Base-by-base conservation (phyloP, 2,113 vertebrate species). In the Bos indicus region DNA sequence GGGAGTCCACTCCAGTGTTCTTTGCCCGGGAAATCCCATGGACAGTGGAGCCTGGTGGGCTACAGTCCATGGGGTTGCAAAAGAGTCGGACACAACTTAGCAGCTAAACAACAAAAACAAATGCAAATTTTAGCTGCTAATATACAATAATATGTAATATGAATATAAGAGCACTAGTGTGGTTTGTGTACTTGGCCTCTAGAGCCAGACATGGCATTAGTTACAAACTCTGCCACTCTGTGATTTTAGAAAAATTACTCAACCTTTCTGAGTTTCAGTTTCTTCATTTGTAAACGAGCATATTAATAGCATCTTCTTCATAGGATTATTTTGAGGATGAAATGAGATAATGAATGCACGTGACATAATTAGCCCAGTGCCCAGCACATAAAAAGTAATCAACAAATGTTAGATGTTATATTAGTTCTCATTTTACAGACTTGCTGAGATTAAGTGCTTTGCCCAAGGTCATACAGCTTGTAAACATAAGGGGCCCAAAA, bases 321-420 rank as follows among this genome's bases (percentile, higher is more conserved):
- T 28, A 30, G 54, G 84, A 94, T 95, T 97, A 96, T 95, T 96
- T 95, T 90, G 81, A 96, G 87, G 84, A 80, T 71, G 83, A 91
- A 96, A 97, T 89, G 92, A 88, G 92, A 90, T 94, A 94, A 92
- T 67, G 52, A 96, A 95, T 46, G 52, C 80, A 81, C 15, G 40
- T 86, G 92, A 93, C 83, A 84, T 88, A 94, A 92, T 96, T 90
- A 97, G 94, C 52, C 7, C 46, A 81, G 74, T 64, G 87, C 14
- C 84, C 80, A 87, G 83, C 51, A 67, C 80, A 77, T 5, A 54
- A 60, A 87, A 96, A 90, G 84, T 56, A 56, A 57, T 81, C 88
- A 87, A 91, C 94, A 93, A 93, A 87, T 43, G 46, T 62, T 91
- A 56, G 85, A 95, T 87, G 51, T 54, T 86, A 8, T 67, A 57